Evolutionary conservation across 1,140 invertebrate genomes (phyloP), one percentile per base, ranked within the genome.

Genomic region (Lucilia cuprina): DNA sequence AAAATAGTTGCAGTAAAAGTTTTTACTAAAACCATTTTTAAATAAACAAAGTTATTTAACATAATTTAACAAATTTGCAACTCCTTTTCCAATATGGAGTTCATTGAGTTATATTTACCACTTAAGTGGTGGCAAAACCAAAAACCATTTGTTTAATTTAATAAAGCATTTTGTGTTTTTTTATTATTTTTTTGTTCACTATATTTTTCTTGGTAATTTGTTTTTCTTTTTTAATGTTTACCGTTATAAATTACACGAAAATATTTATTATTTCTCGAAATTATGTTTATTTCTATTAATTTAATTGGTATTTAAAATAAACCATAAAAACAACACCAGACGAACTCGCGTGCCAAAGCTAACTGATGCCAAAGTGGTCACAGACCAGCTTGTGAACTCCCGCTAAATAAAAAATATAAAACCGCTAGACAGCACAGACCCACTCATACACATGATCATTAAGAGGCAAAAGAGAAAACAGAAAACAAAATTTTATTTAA

Each of bases 301-400:
- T 60, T 60, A n/a, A 10, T 70, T n/a, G 65, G 21, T 25, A 60
- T 21, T 19, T 2, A 78, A n/a, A n/a, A 25, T 35, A 35, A 41
- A 30, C 21, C 35, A 35, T 84, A 49, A 60, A 70, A 14, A 74
- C 65, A 74, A 78, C 7, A 83, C 84, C 77, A 77, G 9, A 82
- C 84, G 25, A 83, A 85, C 70, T 85, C 84, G 82, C 84, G 84
- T 83, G 84, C 84, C 82, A 83, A 78, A 60, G 13, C 25, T 47
- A 65, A 83, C 84, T 85, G 84, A 85, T 85, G 84, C 82, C 84
- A 85, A 83, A 17, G 50, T 70, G 65, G 65, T 70, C 65, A 70
- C n/a, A 70, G 5, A 70, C n/a, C 65, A 70, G n/a, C 65, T 70
- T 19, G 21, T 70, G 19, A 70, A 70, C 65, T 21, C n/a, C 19